Evolutionary conservation across 2,888 invertebrate species (phyloP), one percentile per base, ranked within the genome.

Genomic region (Cataglyphis livida): DNA sequence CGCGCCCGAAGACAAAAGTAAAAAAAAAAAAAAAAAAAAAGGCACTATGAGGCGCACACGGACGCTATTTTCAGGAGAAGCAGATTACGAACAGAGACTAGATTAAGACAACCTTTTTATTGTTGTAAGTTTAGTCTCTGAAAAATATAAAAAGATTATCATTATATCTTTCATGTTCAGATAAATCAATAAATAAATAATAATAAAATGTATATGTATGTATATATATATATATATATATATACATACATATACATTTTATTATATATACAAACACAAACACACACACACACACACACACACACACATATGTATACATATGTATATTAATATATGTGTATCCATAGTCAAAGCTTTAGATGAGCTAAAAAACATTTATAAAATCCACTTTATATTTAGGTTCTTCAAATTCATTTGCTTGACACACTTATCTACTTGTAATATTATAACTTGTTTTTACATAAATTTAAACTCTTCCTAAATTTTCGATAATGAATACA

Each of bases 61-160:
- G 57, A 15, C 25, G 78, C 35, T 64, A 79, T 79, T 79, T 79
- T 71, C 44, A 78, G 48, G 71, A 44, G 71, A n/a, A 59, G 28
- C 28, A 41, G 68, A 57, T 59, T 61, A 44, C 44, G 78, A 70
- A 70, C 70, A 70, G 71, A 78, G 57, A 59, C 71, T 79, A 79
- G 78, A 79, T 79, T 79, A 79, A 79, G 78, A 71, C 48, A 79
- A 61, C 78, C 48, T 44, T 59, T 21, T 21, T 41, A 59, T 32
- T 48, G 71, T 35, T 44, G 18, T 21, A 9, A 48, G 35, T 61
- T 70, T 59, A 79, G 71, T 79, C 59, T 44, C 78, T 79, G 48
- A 61, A 79, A 78, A 35, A 57, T 59, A 59, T 48, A 48, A 71
- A 71, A 59, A 35, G 35, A 44, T 35, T 10, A 12, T 70, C 51